Evolutionary conservation across 2,113 vertebrate genomes (phyloP), one percentile per base, ranked within the genome.

Genomic region (Sinocyclocheilus rhinocerous): DNA sequence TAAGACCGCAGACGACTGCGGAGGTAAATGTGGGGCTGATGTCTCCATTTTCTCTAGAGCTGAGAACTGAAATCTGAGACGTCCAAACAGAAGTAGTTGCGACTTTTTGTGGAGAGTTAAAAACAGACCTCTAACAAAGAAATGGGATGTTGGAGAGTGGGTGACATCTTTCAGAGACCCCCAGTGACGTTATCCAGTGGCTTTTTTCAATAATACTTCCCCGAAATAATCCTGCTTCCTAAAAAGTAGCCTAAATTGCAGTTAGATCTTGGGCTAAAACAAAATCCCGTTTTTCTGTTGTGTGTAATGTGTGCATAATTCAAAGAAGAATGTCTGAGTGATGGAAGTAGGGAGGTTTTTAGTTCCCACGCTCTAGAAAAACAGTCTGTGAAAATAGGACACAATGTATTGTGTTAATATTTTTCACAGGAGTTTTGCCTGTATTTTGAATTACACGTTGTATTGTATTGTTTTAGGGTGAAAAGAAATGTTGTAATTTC

Each of bases 1-100:
- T 83, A 72, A 83, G 81, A 83, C 9, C 11, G 10, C 63, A 48
- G 63, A 82, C 2, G 63, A 69, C 29, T 82, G 24, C n/a, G 7
- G 81, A 52, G 81, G 42, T 70, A 18, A 65, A 45, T 24, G 57
- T 65, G 59, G 24, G 59, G 9, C 36, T 82, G 24, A 82, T 57
- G 65, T 83, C 20, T 72, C 36, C 13, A 26, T 48, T 13, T 57
- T 52, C n/a, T 52, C 48, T 16, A 55, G 50, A 55, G 15, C 50
- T 55, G 15, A 55, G 52, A 55, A 7, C 20, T 70, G 22, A 52
- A 52, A 81, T 65, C 13, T 13, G 80, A 81, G 76, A 57, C n/a
- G 59, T 26, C 8, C 57, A 26, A 8, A 18, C 20, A 39, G 33
- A 65, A 65, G 57, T 48, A 9, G 39, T 78, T 24, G 10, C 1